Percentiles rank a stretch among this genome's conserved stretches.
These are phyloP conservation scores for Propithecus deckenii DNA, from an alignment of 2,797 vertebrate species.

Conservation along the genomic window DNA sequence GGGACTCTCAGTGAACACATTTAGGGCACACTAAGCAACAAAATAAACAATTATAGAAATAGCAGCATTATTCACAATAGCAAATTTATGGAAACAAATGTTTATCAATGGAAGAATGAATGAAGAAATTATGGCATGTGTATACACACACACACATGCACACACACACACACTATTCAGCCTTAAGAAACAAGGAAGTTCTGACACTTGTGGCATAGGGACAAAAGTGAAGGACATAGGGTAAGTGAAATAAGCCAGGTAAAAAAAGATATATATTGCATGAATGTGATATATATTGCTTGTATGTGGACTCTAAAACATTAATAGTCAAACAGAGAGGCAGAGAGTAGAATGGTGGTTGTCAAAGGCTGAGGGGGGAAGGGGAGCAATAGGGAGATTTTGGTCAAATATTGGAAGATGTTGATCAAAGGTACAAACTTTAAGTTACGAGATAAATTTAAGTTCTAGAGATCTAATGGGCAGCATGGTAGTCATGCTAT, in stretches of 20 bases:
- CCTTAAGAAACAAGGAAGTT: neutral
- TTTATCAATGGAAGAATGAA: neutral
- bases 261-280: neutral
- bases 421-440: neutral
- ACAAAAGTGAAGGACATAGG: neutral
- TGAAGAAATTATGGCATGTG: neutral
- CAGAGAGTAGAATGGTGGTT: neutral
- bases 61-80: neutral
- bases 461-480: neutral
- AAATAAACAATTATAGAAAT: neutral
- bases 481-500: neutral
- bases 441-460: neutral
- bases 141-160: no score
- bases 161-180: neutral
- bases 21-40: neutral
- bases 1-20: neutral
- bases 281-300: neutral
- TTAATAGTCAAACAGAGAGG: neutral
- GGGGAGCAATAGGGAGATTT: neutral
- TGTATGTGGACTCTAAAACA: neutral
- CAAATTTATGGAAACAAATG: neutral
- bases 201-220: neutral
- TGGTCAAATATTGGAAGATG: neutral
- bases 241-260: neutral
- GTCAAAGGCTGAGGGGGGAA: fast-evolving